Evolutionary conservation across 2,888 invertebrate genomes (phyloP), one percentile per base, ranked within the genome.

Genomic region (Heliconius cydno): DNA sequence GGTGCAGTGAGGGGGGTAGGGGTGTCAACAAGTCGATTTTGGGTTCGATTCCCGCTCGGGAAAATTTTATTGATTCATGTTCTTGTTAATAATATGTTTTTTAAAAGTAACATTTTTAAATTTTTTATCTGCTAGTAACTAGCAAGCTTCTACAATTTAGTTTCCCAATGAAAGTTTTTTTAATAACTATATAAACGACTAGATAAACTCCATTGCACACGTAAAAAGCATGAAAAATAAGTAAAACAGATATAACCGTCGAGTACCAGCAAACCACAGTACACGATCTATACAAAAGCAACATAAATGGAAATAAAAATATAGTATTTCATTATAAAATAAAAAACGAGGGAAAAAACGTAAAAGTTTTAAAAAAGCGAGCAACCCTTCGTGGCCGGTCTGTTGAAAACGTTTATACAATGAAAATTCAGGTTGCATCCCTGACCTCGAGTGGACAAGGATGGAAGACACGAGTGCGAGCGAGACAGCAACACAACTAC

Each of bases 381-480:
- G 82, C 83, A 83, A 83, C 84, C 83, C 82, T 84, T 84, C 82
- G 83, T 82, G 83, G 82, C 83, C 82, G 82, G 82, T 84, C 82
- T 79, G 84, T 81, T 83, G 83, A 82, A 78, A 83, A 82, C 81
- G 79, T 87, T 87, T 88, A 86, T 90, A 92, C 92, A 92, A 92
- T 91, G 85, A 88, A 88, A 87, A 87, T 86, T 87, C 88, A 89
- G 90, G 92, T 91, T 91, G 90, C 92, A 91, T 92, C 92, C 89
- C 89, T 90, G 91, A 90, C 91, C 90, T 86, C 83, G 81, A 90
- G 90, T 89, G 90, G 90, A 90, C 89, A 25, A 57, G 72, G 63
- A 60, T 34, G 83, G 80, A 90, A 87, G 88, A 89, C 76, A 57
- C 71, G 78, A 80, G 90, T 83, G 87, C 76, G 85, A 92, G 84